Conservation (phyloP, 1,140 invertebrate genomes). For the Goniozus legneri region DNA sequence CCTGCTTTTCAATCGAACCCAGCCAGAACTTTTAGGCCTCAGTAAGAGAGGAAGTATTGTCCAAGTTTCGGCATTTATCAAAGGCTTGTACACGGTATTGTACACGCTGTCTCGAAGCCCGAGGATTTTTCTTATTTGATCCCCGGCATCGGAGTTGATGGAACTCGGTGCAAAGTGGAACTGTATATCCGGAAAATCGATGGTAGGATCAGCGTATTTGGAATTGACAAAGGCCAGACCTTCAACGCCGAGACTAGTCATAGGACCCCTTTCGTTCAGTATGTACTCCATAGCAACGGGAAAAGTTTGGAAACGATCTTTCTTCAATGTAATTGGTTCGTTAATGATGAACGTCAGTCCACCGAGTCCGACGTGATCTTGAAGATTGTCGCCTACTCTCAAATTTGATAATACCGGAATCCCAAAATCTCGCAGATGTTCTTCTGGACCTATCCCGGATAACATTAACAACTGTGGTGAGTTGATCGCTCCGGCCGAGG, state of each 20-base stretch:
- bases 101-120: constrained; percentile 76
- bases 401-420: constrained; percentile 73
- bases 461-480: constrained; percentile 85
- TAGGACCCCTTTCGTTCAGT: constrained; percentile 71
- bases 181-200: constrained; percentile 80
- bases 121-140: constrained; percentile 70
- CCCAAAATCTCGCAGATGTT: constrained; percentile 71
- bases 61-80: constrained; percentile 77
- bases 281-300: constrained; percentile 79
- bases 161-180: constrained; percentile 83
- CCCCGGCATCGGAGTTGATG: constrained; percentile 75
- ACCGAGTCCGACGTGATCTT: constrained; percentile 80
- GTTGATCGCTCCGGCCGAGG: constrained; percentile 78
- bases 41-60: constrained; percentile 76
- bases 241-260: constrained; percentile 78
- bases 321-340: constrained; percentile 75
- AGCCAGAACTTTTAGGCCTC: constrained; percentile 78
- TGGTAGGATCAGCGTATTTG: constrained; percentile 70
- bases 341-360: constrained; percentile 79
- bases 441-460: constrained; percentile 79
- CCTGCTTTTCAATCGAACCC: constrained; percentile 70
- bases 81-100: constrained; percentile 80
- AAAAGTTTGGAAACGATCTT: constrained; percentile 72
- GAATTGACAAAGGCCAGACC: constrained; percentile 81
- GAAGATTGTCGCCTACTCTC: constrained; percentile 78